A percentile compares a stretch with the other conserved stretches of the same genome.
Conservation (phyloP, 2,888 invertebrate genomes). For the Synanthedon vespiformis region DNA sequence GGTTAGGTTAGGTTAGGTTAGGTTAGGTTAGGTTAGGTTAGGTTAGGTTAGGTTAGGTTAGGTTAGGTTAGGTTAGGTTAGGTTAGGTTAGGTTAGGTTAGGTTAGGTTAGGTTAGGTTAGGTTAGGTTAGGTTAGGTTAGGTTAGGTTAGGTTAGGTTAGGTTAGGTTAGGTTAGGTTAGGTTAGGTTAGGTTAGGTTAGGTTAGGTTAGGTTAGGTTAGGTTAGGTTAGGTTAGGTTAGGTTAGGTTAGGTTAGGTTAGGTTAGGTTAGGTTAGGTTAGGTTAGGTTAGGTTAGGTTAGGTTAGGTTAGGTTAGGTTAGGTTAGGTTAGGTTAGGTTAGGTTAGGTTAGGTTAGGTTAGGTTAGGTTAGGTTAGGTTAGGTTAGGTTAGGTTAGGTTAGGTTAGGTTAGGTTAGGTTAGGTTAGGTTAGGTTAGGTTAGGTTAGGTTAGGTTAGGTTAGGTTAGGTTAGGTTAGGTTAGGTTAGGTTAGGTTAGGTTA, state of each 20-base stretch:
- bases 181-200: conserved; percentile 12
- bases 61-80: conserved; percentile 12
- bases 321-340: not conserved
- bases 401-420: not conserved
- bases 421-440: not conserved
- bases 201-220: conserved; percentile 8
- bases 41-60: conserved; percentile 4
- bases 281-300: conserved; percentile 2
- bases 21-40: conserved; percentile 6
- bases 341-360: not conserved
- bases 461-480: not conserved
- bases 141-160: conserved; percentile 12
- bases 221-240: conserved; percentile 6
- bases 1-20: conserved; percentile 10
- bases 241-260: conserved; percentile 2
- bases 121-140: conserved; percentile 12
- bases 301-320: not conserved
- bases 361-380: not conserved
- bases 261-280: conserved; percentile 3
- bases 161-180: conserved; percentile 12
- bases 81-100: conserved; percentile 11
- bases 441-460: not conserved
- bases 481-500: not conserved
- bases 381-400: not conserved
- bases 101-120: conserved; percentile 12